phyloP scores from a whole-genome alignment of 2,888 invertebrate species.

The Prosapia bicincta region DNA sequence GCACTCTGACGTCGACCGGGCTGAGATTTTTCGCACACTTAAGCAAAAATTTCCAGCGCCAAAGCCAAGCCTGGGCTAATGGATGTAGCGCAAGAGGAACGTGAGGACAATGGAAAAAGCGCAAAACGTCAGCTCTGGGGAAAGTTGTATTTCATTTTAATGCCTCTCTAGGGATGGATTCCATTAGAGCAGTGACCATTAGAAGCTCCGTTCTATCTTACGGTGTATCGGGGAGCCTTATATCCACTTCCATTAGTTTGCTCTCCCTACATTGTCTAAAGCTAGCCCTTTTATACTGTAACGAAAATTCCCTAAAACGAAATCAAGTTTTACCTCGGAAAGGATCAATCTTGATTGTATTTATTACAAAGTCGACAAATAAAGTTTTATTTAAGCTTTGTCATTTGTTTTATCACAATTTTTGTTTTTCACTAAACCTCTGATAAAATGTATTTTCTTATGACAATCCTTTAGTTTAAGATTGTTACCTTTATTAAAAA shows the following conservation, averaged over 20 bases:
- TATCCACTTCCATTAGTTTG: slow-evolving; percentile 5
- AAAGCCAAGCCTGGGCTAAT: neutral
- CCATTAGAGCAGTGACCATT: slow-evolving; percentile 31
- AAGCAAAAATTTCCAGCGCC: neutral
- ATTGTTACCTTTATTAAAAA: too few relatives aligned
- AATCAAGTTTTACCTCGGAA: too few relatives aligned
- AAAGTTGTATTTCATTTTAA: slow-evolving; percentile 31
- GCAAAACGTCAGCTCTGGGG: slow-evolving; percentile 5
- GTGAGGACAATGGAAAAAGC: slow-evolving; percentile 21
- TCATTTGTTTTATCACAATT: too few relatives aligned
- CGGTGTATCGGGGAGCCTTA: neutral
- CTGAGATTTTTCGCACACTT: neutral
- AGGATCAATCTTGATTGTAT: too few relatives aligned
- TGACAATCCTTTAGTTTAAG: too few relatives aligned
- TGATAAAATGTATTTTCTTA: too few relatives aligned
- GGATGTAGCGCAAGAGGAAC: neutral
- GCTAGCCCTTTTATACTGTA: too few relatives aligned
- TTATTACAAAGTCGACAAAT: too few relatives aligned
- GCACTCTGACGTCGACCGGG: neutral
- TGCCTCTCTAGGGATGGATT: slow-evolving; percentile 28
- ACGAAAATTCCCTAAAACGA: too few relatives aligned
- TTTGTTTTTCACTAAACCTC: too few relatives aligned
- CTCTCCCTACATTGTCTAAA: neutral
- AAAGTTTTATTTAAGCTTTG: too few relatives aligned
- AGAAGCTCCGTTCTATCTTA: slow-evolving; percentile 10